A percentile compares a stretch with the other conserved stretches of the same genome.
phyloP scores from a whole-genome alignment of 2,888 invertebrate genomes.

The Taenaris catops region DNA sequence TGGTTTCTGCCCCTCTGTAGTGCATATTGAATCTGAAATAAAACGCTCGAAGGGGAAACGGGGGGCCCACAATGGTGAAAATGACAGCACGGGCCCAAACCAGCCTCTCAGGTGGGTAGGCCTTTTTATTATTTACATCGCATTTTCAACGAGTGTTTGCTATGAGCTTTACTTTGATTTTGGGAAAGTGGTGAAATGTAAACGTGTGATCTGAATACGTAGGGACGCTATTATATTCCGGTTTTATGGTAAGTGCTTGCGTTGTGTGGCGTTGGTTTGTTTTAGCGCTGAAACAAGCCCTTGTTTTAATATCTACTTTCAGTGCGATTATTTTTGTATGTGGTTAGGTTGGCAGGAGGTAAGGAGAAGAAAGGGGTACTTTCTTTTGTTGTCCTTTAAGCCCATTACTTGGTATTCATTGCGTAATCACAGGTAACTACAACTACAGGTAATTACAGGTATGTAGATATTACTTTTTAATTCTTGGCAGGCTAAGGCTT shows the following conservation, averaged over 20 bases:
- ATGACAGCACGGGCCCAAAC: constrained; percentile 46
- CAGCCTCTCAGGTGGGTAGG: constrained; percentile 40
- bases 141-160: constrained; percentile 79
- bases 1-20: constrained; percentile 49
- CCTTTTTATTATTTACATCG: constrained; percentile 78
- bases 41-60: constrained; percentile 57
- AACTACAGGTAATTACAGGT: too few relatives aligned
- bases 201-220: constrained; percentile 71
- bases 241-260: constrained; percentile 58
- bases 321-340: constrained; percentile 11
- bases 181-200: constrained; percentile 63
- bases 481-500: too few relatives aligned
- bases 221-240: constrained; percentile 35
- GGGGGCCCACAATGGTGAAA: constrained; percentile 54
- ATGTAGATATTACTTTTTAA: too few relatives aligned
- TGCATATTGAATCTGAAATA: constrained; percentile 76
- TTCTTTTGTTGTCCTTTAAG: constrained; percentile 16
- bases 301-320: constrained; percentile 21
- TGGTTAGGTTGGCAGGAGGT: too few relatives aligned
- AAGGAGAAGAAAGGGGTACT: too few relatives aligned
- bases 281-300: constrained; percentile 28
- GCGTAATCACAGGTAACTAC: constrained; percentile 62
- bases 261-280: constrained; percentile 33
- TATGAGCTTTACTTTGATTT: constrained; percentile 74
- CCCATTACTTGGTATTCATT: constrained; percentile 50